Percentiles rank a stretch among this genome's conserved stretches.
Conservation (phyloP, 2,888 invertebrate genomes). For the Epiblema foenella region DNA sequence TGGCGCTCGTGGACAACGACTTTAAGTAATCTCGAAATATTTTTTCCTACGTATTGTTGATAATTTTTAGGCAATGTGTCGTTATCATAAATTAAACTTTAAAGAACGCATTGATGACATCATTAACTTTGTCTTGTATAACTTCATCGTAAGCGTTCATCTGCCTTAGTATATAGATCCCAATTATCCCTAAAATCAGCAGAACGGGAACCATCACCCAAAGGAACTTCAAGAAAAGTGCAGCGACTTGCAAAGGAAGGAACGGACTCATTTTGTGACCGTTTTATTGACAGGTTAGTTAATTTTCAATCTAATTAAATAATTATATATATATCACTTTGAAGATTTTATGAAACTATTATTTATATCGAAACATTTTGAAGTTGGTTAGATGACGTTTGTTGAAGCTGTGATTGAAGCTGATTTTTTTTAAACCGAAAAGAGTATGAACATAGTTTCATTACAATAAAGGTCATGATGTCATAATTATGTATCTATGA, state of each 20-base stretch:
- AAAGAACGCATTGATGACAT: constrained; percentile 17
- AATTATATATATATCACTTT: neutral
- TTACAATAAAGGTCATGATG: neutral
- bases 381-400: constrained; percentile 6
- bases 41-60: too few relatives aligned
- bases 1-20: too few relatives aligned
- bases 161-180: constrained; percentile 6
- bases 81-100: neutral
- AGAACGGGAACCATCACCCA: constrained; percentile 11
- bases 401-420: constrained; percentile 4
- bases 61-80: too few relatives aligned
- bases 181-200: neutral
- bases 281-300: neutral
- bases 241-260: neutral
- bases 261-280: constrained; percentile 12
- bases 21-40: too few relatives aligned
- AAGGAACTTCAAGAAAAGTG: neutral
- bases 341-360: neutral
- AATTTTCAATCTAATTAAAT: neutral
- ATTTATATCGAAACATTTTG: neutral
- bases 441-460: neutral
- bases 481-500: neutral
- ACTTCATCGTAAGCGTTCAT: constrained; percentile 15
- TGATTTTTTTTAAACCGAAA: neutral
- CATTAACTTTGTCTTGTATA: constrained; percentile 17